Evolutionary conservation across 2,888 invertebrate species (phyloP).

Genomic region (Aproaerema taeniolella): DNA sequence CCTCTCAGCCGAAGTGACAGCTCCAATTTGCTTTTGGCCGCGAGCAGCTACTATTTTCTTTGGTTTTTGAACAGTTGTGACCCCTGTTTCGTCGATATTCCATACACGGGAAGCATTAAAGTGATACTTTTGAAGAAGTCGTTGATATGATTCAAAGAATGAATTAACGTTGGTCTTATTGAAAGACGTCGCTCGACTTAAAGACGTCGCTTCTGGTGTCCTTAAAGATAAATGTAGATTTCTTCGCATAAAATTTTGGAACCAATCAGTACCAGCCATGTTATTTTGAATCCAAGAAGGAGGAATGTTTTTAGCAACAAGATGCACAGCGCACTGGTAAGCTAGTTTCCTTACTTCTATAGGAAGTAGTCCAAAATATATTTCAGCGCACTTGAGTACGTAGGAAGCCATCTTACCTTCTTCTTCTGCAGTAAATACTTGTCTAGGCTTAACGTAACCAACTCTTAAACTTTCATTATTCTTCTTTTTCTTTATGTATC

Average conservation of each 20-base stretch:
- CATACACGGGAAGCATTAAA: constrained; percentile 1
- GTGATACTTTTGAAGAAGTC: constrained; percentile 5
- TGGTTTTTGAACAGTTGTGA: constrained; percentile 9
- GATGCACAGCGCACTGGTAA: constrained; percentile 14
- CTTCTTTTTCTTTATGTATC: too few species aligned
- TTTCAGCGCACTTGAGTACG: constrained; percentile 16
- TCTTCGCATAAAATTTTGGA: neutral
- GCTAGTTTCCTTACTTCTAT: constrained; percentile 14
- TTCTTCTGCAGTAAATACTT: neutral
- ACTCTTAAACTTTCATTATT: neutral
- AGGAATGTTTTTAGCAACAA: constrained; percentile 2
- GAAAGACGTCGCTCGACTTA: constrained; percentile 11
- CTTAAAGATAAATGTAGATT: constrained; percentile 1
- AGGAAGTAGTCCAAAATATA: constrained; percentile 17
- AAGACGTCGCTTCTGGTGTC: constrained; percentile 14
- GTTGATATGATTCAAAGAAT: constrained; percentile 9
- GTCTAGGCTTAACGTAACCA: neutral
- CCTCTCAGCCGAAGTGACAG: neutral
- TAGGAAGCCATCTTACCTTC: constrained; percentile 17
- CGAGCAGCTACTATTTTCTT: neutral
- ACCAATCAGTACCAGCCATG: constrained; percentile 15
- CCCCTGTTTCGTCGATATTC: constrained; percentile 13
- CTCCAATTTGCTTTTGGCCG: constrained; percentile 7
- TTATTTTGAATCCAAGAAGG: constrained; percentile 8
- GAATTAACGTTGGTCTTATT: constrained; percentile 9